Conservation (phyloP, 1,140 invertebrate genomes). For the Grapholita molesta region DNA sequence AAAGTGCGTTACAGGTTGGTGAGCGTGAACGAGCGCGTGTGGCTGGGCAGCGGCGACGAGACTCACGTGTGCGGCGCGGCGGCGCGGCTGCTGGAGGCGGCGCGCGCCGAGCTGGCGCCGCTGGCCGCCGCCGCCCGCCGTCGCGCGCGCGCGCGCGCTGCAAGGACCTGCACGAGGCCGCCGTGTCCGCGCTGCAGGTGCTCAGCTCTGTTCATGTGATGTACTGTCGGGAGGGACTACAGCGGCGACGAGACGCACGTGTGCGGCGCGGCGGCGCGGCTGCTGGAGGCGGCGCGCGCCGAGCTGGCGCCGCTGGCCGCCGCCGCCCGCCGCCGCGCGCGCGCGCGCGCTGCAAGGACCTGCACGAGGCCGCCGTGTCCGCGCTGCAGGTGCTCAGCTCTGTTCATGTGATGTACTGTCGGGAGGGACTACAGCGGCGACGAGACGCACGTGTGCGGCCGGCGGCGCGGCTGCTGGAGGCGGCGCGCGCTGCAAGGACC, state of each 20-base stretch:
- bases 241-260: constrained; percentile 84
- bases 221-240: neutral
- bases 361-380: constrained; percentile 63
- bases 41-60: constrained; percentile 87
- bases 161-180: constrained; percentile 68
- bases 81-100: constrained; percentile 81
- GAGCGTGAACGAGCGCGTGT: constrained; percentile 85
- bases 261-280: constrained; percentile 82
- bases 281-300: constrained; percentile 81
- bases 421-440: neutral
- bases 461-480: neutral
- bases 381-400: constrained; percentile 47
- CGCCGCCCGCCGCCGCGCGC: constrained; percentile 78
- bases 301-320: constrained; percentile 72
- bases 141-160: constrained; percentile 73
- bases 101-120: constrained; percentile 76
- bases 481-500: constrained; percentile 62
- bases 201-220: no score
- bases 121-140: constrained; percentile 75
- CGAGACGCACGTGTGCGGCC: neutral
- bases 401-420: no score
- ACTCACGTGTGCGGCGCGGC: constrained; percentile 86
- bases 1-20: constrained; percentile 79
- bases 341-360: constrained; percentile 64
- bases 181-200: constrained; percentile 62